Percentiles rank a stretch among this genome's conserved stretches.
Evolutionary conservation across 2,113 vertebrate genomes (phyloP).

Genomic region (Corvus cornix): DNA sequence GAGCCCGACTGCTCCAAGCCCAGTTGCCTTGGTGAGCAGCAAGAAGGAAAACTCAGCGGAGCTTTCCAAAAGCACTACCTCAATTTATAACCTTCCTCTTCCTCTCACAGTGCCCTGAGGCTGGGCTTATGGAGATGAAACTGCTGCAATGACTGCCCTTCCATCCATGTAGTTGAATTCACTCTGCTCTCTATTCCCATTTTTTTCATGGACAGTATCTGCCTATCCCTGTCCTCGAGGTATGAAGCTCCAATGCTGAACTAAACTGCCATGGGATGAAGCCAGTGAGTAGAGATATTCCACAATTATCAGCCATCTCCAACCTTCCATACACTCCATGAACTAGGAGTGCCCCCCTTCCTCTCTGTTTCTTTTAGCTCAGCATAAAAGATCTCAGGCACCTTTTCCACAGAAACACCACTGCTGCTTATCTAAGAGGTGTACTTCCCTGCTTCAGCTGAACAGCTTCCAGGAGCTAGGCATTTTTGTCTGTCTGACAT

Average conservation of each 20-base stretch:
- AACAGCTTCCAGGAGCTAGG: neutral
- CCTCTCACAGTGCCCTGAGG: neutral
- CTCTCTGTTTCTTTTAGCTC: neutral
- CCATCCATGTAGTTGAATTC: neutral
- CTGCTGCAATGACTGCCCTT: neutral
- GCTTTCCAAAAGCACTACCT: neutral
- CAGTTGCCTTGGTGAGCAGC: neutral
- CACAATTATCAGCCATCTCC: neutral
- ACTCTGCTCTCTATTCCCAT: neutral
- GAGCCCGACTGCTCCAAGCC: neutral
- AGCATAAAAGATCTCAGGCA: neutral
- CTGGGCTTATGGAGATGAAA: neutral
- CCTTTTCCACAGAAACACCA: neutral
- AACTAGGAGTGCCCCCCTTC: rapidly evolving
- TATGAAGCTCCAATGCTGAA: neutral
- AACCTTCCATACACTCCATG: neutral
- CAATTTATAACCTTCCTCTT: neutral
- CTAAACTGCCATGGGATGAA: neutral
- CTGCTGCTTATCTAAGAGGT: neutral
- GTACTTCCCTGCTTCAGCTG: neutral
- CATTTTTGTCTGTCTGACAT: neutral
- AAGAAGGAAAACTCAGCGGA: neutral
- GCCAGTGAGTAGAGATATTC: neutral
- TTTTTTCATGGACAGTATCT: neutral
- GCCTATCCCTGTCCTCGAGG: rapidly evolving